These are phyloP conservation scores for Conger conger DNA, from an alignment of 2,113 vertebrate species.

Conservation along the genomic window DNA sequence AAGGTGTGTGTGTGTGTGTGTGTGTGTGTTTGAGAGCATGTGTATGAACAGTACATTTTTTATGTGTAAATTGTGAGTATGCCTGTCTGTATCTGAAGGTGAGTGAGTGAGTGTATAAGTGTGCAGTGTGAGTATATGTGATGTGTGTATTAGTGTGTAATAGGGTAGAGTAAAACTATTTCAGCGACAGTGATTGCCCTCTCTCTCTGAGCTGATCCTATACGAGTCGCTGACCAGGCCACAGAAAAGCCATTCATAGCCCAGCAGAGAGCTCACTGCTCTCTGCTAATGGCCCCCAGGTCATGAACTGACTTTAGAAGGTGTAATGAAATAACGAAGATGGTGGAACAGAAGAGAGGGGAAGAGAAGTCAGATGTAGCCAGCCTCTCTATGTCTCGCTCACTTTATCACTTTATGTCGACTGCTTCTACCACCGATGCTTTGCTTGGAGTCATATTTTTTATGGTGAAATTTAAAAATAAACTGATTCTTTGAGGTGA, in stretches of 20 bases:
- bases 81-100: not conserved
- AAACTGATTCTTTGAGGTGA: not conserved
- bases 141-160: not conserved
- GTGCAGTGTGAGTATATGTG: not conserved
- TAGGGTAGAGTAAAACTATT: slow-evolving; percentile 27
- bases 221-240: slow-evolving; percentile 49
- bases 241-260: slow-evolving; percentile 20
- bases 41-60: slow-evolving; percentile 1
- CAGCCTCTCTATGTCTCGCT: slow-evolving; percentile 27
- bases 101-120: not conserved
- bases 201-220: slow-evolving; percentile 21
- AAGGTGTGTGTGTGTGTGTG: slow-evolving; percentile 4
- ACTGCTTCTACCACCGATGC: not conserved
- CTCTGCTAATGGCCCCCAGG: slow-evolving; percentile 44
- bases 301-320: slow-evolving; percentile 70
- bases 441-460: not conserved
- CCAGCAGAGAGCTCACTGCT: slow-evolving; percentile 42
- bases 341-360: slow-evolving; percentile 46
- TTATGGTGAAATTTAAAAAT: not conserved
- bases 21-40: slow-evolving; percentile 13
- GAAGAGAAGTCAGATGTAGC: slow-evolving; percentile 27
- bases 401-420: slow-evolving; percentile 16
- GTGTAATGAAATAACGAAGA: slow-evolving; percentile 65
- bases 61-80: not conserved
- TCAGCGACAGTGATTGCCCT: slow-evolving; percentile 36